Base-by-base conservation (phyloP, 2,797 vertebrate genomes). In the Acipenser oxyrinchus region DNA sequence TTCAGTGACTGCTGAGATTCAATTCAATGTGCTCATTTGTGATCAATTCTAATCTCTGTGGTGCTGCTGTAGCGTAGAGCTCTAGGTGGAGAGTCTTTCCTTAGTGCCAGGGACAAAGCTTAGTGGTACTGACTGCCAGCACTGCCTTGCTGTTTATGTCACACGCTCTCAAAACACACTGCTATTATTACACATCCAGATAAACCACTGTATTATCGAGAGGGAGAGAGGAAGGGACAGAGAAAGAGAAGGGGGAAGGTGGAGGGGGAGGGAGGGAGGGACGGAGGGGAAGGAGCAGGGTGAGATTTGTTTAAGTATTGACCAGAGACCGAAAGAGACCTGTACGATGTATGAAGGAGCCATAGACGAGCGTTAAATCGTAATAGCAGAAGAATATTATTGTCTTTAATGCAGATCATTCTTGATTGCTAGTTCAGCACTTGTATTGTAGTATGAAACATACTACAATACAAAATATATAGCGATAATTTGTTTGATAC, bases 141-240 rank as follows among this genome's bases (percentile, higher is more conserved):
- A 67, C 77, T 68, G 81, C 5, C 85, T 37, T 37, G 37, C 37
- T 37, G 37, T 37, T 83, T 88, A 85, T 88, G 85, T 74, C 74
- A 74, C 70, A 76, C 77, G 81, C 82, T 79, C 67, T 65, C 69
- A 51, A 72, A 74, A 4, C 70, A 72, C 71, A 73, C 79, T 69
- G 69, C 62, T 37, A 37, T 37, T 64, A 71, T 70, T 70, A 69
- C 68, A 72, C 67, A 75, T 75, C 76, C 72, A 63, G 77, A 75
- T 72, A 79, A 74, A 68, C 63, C 69, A 71, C 55, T 62, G 72
- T 6, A 71, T 69, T 66, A 66, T 13, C 68, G 65, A 63, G 61
- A 70, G 65, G 62, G 48, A 9, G 61, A 62, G 61, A 63, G 65
- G 64, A 37, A 52, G 66, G 60, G n/a, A 6, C 18, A 68, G 67